phyloP scores from a whole-genome alignment of 2,797 vertebrate genomes.

The Anomalospiza imberbis region DNA sequence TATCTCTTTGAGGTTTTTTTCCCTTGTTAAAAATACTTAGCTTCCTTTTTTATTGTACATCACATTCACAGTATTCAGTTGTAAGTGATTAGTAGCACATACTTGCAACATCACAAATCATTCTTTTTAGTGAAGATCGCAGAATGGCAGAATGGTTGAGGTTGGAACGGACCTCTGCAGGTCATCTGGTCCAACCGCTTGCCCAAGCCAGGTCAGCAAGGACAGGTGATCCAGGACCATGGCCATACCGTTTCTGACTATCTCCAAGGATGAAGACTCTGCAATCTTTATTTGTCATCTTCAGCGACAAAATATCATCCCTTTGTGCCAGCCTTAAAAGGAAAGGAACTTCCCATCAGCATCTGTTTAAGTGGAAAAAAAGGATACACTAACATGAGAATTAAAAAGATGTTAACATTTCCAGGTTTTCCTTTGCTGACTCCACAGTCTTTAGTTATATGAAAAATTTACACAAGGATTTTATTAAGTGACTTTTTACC shows the following conservation, averaged over 20 bases:
- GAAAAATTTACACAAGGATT: conserved; percentile 18
- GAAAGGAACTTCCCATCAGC: neutral
- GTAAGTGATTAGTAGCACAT: neutral
- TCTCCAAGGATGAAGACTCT: neutral
- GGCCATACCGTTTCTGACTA: neutral
- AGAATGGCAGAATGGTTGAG: neutral
- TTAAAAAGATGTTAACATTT: neutral
- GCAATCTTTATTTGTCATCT: neutral
- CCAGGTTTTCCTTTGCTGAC: neutral
- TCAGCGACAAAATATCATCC: neutral
- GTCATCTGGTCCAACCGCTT: fast-evolving
- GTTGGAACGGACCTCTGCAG: neutral
- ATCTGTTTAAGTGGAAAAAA: neutral
- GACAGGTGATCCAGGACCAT: neutral
- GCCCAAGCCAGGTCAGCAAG: neutral
- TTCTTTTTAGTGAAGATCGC: neutral
- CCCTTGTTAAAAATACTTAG: neutral
- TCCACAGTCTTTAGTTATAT: neutral
- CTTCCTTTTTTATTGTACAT: neutral
- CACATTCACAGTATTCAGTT: neutral
- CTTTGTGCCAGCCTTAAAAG: neutral
- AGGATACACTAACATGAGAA: neutral
- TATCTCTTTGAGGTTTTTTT: neutral
- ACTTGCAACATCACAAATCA: neutral
- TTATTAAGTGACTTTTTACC: conserved; percentile 33